These are phyloP conservation scores for Harpalus rubripes DNA, from an alignment of 2,888 invertebrate species.

Conservation along the genomic window DNA sequence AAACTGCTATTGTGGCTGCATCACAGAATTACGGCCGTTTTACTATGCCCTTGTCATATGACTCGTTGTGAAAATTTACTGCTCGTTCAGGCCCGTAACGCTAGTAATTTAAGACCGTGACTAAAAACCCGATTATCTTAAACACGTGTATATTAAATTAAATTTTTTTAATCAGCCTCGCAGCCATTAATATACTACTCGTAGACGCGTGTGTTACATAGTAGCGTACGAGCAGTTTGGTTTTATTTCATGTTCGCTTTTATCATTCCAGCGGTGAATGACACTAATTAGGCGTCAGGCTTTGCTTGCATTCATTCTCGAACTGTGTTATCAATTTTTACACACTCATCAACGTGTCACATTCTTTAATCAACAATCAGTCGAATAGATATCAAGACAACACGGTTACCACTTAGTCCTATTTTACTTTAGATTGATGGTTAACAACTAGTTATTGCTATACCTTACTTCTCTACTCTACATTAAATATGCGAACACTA, in stretches of 20 bases:
- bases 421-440: not conserved
- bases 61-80: conserved; percentile 64
- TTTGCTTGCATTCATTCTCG: conserved; percentile 19
- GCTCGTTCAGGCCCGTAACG: conserved; percentile 58
- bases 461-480: not conserved
- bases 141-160: conserved; percentile 63
- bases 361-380: conserved; percentile 18
- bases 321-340: conserved; percentile 32
- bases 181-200: conserved; percentile 44
- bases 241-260: conserved; percentile 37
- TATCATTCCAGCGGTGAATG: conserved; percentile 34
- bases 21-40: conserved; percentile 59
- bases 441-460: not conserved
- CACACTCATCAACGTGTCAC: conserved; percentile 26
- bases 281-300: conserved; percentile 21
- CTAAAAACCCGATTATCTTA: conserved; percentile 62
- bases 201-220: conserved; percentile 41
- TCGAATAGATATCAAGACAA: not conserved
- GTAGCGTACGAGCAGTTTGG: conserved; percentile 43
- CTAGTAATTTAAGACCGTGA: conserved; percentile 62
- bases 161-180: conserved; percentile 43
- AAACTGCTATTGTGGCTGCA: conserved; percentile 50
- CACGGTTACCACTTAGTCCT: not conserved
- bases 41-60: conserved; percentile 62
- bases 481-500: not conserved